Base-by-base conservation (phyloP, 2,113 vertebrate genomes). In the Agelaius phoeniceus region DNA sequence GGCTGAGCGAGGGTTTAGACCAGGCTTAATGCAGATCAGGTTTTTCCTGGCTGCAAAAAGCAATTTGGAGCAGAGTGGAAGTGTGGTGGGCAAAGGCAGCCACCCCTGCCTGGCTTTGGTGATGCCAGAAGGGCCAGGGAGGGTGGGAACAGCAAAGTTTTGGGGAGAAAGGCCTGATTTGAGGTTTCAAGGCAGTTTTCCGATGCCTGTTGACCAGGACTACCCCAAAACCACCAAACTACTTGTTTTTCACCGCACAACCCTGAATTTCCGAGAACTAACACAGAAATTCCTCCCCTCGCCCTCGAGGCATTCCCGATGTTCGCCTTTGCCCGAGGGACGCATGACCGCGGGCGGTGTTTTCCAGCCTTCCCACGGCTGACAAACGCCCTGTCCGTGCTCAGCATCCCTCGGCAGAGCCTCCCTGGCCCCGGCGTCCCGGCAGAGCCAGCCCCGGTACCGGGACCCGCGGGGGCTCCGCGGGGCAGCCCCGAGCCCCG, bases 311-410 rank as follows among this genome's bases (percentile, higher is more conserved):
- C 76, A 46, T 91, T 89, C 76, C 57, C 88, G 72, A 52, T 23
- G 19, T 18, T 79, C 6, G 5, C 5, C 2, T 61, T 86, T 6
- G 15, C 94, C 78, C 33, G 5, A 35, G 96, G 90, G 93, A 92
- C 74, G 0, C 58, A 7, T 21, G 79, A 49, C 86, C 55, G 48
- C 6, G 21, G 85, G 85, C 1, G 15, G 65, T 28, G 69, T 6
- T 89, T 74, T 58, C 49, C 92, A 87, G 68, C 91, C 93, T 91
- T 87, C 96, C 85, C 93, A 84, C 15, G n/a, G 92, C 7, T 73
- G 61, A 81, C 15, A 37, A 83, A 82, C 1, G 7, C 67, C 30
- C 22, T 3, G 2, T 65, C 87, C 4, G 0, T 8, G 72, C 80
- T 72, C 83, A 37, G 79, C 91, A 86, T 72, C 91, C 39, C 49